Conservation (phyloP, 2,888 invertebrate genomes). For the Mimas tiliae region DNA sequence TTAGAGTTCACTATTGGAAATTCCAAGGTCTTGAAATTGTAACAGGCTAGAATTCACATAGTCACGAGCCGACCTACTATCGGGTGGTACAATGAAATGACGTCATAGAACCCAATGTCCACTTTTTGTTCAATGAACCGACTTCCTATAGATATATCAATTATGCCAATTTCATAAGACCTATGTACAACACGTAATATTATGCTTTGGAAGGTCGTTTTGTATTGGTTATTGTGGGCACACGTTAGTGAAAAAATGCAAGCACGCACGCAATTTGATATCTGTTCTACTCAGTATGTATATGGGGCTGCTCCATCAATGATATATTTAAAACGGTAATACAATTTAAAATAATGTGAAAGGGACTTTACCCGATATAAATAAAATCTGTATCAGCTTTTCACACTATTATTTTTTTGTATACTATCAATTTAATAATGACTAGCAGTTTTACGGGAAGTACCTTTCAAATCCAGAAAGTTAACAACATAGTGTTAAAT, state of each 20-base stretch:
- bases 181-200: background rate
- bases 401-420: background rate
- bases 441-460: background rate
- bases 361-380: background rate
- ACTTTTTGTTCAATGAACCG: conserved; percentile 38
- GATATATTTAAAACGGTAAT: background rate
- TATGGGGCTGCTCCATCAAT: background rate
- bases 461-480: background rate
- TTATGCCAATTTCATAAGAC: conserved; percentile 23
- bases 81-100: conserved; percentile 36
- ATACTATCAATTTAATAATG: background rate
- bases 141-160: conserved; percentile 36
- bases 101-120: conserved; percentile 34
- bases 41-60: conserved; percentile 55
- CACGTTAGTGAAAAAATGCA: background rate
- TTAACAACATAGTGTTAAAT: background rate
- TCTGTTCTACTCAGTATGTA: background rate
- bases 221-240: background rate
- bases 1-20: conserved; percentile 55
- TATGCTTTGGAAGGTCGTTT: conserved; percentile 8
- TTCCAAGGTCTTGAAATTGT: conserved; percentile 76
- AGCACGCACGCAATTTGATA: background rate
- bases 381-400: background rate
- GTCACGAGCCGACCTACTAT: conserved; percentile 49
- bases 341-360: background rate